Evolutionary conservation across 2,113 vertebrate genomes (phyloP).

Genomic region (Nibea coibor): DNA sequence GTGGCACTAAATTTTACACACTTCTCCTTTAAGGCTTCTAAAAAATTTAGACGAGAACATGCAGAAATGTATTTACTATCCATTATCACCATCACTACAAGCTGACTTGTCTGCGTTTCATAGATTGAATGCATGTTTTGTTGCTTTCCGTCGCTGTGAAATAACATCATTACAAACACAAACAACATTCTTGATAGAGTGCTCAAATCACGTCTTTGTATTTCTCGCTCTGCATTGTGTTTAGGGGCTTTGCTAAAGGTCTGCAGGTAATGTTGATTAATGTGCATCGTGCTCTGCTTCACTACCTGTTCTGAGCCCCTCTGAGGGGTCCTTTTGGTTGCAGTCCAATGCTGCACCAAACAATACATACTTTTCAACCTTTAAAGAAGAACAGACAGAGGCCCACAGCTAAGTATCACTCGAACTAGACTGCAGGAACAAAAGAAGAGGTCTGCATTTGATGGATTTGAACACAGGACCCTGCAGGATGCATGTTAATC

Average conservation of each 20-base stretch:
- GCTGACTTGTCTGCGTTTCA: neutral
- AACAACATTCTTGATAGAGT: no score
- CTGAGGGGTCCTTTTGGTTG: neutral
- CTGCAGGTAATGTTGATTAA: neutral
- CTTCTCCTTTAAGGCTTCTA: no score
- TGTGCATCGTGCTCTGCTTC: neutral
- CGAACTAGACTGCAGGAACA: neutral
- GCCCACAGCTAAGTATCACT: neutral
- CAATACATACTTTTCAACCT: neutral
- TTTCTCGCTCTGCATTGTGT: neutral
- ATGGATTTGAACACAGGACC: slow-evolving; percentile 3
- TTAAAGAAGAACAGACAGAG: neutral
- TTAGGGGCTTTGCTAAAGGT: neutral
- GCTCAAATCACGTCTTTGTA: no score
- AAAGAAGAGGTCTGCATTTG: neutral
- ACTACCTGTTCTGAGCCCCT: neutral
- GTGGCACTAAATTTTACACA: no score
- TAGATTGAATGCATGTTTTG: neutral
- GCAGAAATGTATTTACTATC: neutral
- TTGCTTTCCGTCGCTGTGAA: no score
- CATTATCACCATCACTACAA: neutral
- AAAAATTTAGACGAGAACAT: no score
- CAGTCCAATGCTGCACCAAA: neutral
- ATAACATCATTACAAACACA: no score
- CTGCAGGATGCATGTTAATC: slow-evolving; percentile 30